These are phyloP conservation scores for Falco novaeseelandiae DNA, from an alignment of 2,797 vertebrate species.

Conservation along the genomic window DNA sequence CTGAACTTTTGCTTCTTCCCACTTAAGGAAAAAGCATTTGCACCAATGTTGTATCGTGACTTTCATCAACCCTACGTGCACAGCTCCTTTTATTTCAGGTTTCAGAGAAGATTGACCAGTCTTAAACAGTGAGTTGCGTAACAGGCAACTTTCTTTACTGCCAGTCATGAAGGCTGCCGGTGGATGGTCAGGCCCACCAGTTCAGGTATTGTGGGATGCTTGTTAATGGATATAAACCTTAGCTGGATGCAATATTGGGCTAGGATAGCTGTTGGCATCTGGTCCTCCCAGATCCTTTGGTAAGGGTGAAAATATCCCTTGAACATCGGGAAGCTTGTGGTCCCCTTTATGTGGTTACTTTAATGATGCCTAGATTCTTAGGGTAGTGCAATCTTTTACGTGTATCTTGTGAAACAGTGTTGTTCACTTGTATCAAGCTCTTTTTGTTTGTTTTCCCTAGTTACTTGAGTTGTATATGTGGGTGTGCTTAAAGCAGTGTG, in stretches of 20 bases:
- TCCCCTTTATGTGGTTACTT: not conserved
- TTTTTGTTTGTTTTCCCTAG: not conserved
- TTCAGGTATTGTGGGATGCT: accelerated
- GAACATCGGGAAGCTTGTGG: not conserved
- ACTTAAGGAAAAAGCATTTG: not conserved
- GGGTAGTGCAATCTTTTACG: not conserved
- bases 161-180: not conserved
- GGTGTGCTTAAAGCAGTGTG: accelerated
- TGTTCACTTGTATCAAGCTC: not conserved
- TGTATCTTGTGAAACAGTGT: not conserved
- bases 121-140: accelerated
- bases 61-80: accelerated
- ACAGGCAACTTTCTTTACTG: not conserved
- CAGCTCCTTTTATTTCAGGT: not conserved
- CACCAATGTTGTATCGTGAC: accelerated
- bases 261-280: not conserved
- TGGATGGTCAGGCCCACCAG: not conserved
- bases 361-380: not conserved
- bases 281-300: not conserved
- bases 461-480: not conserved
- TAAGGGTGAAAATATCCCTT: not conserved
- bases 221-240: not conserved
- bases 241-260: not conserved
- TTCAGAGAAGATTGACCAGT: not conserved
- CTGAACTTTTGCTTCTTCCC: not conserved